Evolutionary conservation across 2,797 vertebrate species (phyloP), one percentile per base, ranked within the genome.

Genomic region (Halcyon badia): DNA sequence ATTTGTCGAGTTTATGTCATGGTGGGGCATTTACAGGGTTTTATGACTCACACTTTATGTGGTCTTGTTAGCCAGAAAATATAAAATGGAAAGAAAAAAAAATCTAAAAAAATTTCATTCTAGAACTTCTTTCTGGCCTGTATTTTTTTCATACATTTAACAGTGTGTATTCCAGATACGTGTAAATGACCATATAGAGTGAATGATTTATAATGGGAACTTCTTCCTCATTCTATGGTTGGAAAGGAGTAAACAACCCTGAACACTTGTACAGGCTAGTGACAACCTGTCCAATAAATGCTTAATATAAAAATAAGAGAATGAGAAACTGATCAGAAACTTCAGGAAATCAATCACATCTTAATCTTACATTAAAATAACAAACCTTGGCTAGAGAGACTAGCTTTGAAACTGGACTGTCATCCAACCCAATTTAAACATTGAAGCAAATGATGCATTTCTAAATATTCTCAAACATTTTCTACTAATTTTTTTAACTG

Each of bases 81-180:
- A 64, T 9, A 76, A 87, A 62, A 52, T 19, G 1, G 12, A 14
- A 69, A 26, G 39, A 82, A 91, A 65, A 8, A 37, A 0, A 44
- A 28, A 28, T 48, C 3, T 48, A 39, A 51, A 83, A 73, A 70
- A 8, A 15, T 13, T 5, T 7, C 11, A 31, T n/a, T 49, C 35
- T 14, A 48, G 58, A 58, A 33, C 0, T 31, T 19, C 2, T 72
- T 42, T 70, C 49, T 10, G 3, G 2, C 1, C 7, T n/a, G 30
- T 65, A 10, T 52, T 70, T 68, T 78, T 70, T 42, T 44, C 15
- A 30, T 48, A 18, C 2, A 7, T 1, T 78, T 79, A 52, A 26
- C 7, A 17, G 6, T 33, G 4, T 61, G 72, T 70, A 46, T 87
- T 86, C n/a, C 19, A 60, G 41, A 37, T 39, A 80, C 51, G 62